phyloP scores from a whole-genome alignment of 2,888 invertebrate genomes.

The Dimorphilus gyrociliatus region DNA sequence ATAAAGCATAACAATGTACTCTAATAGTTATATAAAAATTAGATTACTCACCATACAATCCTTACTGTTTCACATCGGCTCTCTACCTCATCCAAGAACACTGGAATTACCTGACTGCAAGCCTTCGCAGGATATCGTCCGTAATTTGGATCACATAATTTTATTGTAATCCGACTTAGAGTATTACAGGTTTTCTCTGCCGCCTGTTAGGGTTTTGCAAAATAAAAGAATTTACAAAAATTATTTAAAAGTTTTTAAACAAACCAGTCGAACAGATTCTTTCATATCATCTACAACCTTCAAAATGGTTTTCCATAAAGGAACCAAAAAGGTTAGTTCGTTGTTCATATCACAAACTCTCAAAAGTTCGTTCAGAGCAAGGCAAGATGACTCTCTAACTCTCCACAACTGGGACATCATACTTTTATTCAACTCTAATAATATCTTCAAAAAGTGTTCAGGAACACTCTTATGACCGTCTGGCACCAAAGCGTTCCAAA shows the following conservation, averaged over 20 bases:
- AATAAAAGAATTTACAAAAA: constrained; percentile 3
- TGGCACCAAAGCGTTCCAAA: constrained; percentile 76
- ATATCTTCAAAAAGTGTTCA: constrained; percentile 7
- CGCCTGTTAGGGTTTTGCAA: constrained; percentile 39
- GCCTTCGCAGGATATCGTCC: constrained; percentile 30
- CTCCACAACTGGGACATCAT: constrained; percentile 56
- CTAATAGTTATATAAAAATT: not conserved
- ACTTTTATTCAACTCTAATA: not conserved
- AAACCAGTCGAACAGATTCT: constrained; percentile 42
- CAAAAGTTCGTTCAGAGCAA: constrained; percentile 67
- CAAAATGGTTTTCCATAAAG: constrained; percentile 65
- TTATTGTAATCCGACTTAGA: constrained; percentile 35
- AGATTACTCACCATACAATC: constrained; percentile 47
- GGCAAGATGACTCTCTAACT: constrained; percentile 73
- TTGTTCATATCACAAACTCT: constrained; percentile 44
- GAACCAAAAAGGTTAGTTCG: constrained; percentile 40
- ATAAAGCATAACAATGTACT: constrained; percentile 4
- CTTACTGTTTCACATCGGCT: constrained; percentile 63
- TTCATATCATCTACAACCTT: constrained; percentile 88
- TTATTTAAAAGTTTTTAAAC: not conserved
- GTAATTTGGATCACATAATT: constrained; percentile 32
- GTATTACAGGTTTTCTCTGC: constrained; percentile 36
- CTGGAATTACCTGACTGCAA: constrained; percentile 48
- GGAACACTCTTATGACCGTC: constrained; percentile 65
- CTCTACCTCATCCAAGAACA: constrained; percentile 61